Evolutionary conservation across 2,113 vertebrate species (phyloP), one percentile per base, ranked within the genome.

Genomic region (Dasypus novemcinctus): DNA sequence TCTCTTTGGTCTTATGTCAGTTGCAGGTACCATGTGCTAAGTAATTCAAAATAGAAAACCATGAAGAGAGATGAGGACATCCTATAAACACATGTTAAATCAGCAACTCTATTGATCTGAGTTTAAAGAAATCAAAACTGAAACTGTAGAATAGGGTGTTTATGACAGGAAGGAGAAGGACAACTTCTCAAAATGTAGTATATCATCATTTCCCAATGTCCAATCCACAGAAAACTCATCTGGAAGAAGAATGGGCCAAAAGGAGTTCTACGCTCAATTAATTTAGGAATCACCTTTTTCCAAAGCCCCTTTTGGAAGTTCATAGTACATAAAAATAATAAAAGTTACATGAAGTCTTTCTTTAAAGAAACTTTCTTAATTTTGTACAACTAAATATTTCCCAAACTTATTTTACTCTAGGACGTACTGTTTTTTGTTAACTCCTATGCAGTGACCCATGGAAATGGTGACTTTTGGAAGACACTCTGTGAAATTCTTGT

Each of bases 51-150:
- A 71, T 88, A 59, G 78, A 72, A 79, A 46, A 12, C 36, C 86
- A 23, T 71, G 63, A 69, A 93, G n/a, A 93, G 7, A 81, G 29
- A 64, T 61, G 38, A 91, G 43, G 36, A 27, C 49, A 87, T 17
- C 14, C 15, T 43, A 71, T 33, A 71, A 66, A 52, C 57, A 9
- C 36, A 49, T 6, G 27, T 5, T 75, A 95, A 84, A 71, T 79
- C 46, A 83, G 29, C n/a, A 79, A 52, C 29, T 91, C 46, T 76
- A 43, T 83, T 92, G 13, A 43, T 84, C 38, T 64, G 31, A 93
- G 5, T 27, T 80, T 82, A 41, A 81, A 86, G 11, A 29, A 11
- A 64, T 69, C 13, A 49, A 86, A 95, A 71, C 7, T 43, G 12
- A 78, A 91, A 61, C 41, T 68, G 36, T 66, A 91, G 29, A 36